Percentiles rank a stretch among this genome's conserved stretches.
phyloP scores from a whole-genome alignment of 2,888 invertebrate species.

The Altica lythri region DNA sequence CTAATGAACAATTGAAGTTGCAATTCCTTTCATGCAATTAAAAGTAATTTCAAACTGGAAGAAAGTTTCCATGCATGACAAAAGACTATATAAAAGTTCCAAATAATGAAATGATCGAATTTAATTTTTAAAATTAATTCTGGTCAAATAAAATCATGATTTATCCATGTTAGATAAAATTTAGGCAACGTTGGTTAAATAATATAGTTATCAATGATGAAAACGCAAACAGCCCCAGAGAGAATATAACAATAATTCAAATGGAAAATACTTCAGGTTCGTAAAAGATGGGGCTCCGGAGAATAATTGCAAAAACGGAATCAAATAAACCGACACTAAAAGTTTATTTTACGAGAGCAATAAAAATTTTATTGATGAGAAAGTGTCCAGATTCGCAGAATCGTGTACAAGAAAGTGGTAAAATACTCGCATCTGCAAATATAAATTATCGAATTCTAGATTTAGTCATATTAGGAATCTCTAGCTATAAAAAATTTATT shows the following conservation, averaged over 20 bases:
- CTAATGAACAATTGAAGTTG: no score
- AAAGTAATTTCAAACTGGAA: no score
- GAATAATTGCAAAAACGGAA: conserved; percentile 15
- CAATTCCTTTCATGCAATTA: no score
- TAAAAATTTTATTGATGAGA: conserved; percentile 16
- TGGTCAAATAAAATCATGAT: no score
- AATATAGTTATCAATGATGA: no score
- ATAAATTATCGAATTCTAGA: conserved; percentile 8
- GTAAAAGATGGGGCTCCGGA: conserved; percentile 4
- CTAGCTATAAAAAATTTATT: conserved; percentile 3
- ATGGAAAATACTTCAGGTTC: neutral
- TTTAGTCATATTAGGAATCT: conserved; percentile 1
- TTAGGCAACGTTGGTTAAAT: no score
- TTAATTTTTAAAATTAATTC: no score
- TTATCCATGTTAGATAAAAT: no score
- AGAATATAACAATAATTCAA: neutral
- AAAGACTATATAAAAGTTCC: no score
- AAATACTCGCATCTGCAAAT: neutral
- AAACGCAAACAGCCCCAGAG: neutral
- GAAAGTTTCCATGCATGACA: no score
- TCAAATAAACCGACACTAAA: conserved; percentile 14
- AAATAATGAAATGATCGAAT: no score
- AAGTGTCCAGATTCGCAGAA: conserved; percentile 14
- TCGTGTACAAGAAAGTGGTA: conserved; percentile 5
- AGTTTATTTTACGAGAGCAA: conserved; percentile 7